Evolutionary conservation across 2,888 invertebrate genomes (phyloP).

Genomic region (Megaustenia siamemsis): DNA sequence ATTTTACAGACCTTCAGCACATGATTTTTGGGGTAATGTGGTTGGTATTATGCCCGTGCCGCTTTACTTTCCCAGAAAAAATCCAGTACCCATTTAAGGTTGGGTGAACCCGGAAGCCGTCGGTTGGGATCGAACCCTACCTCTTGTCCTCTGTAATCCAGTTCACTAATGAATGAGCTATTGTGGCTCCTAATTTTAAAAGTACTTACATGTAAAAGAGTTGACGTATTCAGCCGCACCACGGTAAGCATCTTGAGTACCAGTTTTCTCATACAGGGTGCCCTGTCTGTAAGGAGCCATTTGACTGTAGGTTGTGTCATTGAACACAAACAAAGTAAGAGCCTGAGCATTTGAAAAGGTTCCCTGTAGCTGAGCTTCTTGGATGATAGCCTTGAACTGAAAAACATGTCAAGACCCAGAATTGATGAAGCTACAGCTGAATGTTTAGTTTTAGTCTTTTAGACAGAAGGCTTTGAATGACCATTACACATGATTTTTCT

Average conservation of each 20-base stretch:
- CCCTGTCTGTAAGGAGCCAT: conserved; percentile 45
- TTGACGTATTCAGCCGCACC: conserved; percentile 54
- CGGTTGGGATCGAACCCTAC: too few species aligned
- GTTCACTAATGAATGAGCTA: too few species aligned
- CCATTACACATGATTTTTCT: not conserved
- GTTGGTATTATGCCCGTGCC: too few species aligned
- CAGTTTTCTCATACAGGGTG: conserved; percentile 20
- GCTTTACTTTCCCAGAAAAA: too few species aligned
- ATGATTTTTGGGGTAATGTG: too few species aligned
- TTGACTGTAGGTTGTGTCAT: conserved; percentile 52
- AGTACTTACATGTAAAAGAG: conserved; percentile 58
- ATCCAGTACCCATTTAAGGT: too few species aligned
- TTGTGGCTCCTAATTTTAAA: too few species aligned
- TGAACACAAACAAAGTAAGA: conserved; percentile 49
- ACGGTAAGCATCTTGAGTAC: conserved; percentile 75
- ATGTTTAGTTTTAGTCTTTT: too few species aligned
- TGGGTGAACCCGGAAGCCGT: too few species aligned
- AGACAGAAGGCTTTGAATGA: not conserved
- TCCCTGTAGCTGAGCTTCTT: conserved; percentile 25
- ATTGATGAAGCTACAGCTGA: too few species aligned
- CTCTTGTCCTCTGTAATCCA: too few species aligned
- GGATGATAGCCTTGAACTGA: conserved; percentile 52
- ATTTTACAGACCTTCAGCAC: too few species aligned
- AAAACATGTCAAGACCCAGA: not conserved
- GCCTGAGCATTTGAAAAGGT: conserved; percentile 16